These are phyloP conservation scores for Varanus salvator DNA, from an alignment of 2,113 vertebrate species.

Conservation along the genomic window DNA sequence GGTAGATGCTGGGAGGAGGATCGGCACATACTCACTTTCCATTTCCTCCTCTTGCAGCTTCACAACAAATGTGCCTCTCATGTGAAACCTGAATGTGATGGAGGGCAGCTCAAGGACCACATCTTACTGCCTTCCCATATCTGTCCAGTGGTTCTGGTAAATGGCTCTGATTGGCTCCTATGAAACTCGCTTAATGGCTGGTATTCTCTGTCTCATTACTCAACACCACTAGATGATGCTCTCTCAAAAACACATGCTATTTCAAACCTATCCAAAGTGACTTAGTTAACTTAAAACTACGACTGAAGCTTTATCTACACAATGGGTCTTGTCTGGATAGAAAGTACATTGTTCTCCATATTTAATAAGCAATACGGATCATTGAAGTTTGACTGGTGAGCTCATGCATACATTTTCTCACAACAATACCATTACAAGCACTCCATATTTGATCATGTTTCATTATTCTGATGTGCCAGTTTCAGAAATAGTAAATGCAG, in stretches of 20 bases:
- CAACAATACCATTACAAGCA: too few species aligned
- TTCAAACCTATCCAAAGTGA: neutral
- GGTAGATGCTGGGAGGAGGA: neutral
- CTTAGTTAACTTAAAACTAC: neutral
- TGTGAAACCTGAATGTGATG: constrained; percentile 88
- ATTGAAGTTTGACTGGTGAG: too few species aligned
- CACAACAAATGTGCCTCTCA: constrained; percentile 94
- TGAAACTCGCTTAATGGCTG: neutral
- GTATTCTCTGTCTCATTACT: neutral
- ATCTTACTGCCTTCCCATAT: constrained; percentile 90
- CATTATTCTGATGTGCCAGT: too few species aligned
- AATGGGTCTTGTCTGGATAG: too few species aligned
- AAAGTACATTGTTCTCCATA: too few species aligned
- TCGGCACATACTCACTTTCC: neutral
- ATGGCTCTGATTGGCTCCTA: constrained; percentile 27
- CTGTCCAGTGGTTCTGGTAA: constrained; percentile 88
- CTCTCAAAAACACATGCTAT: neutral
- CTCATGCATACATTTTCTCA: too few species aligned
- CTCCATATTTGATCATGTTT: too few species aligned
- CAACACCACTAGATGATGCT: neutral
- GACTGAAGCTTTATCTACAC: too few species aligned
- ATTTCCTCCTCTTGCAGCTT: constrained; percentile 76
- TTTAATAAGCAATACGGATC: too few species aligned
- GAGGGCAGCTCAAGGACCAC: constrained; percentile 90
- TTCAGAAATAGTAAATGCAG: too few species aligned